phyloP scores from a whole-genome alignment of 2,797 vertebrate genomes.

The Lerista edwardsae region DNA sequence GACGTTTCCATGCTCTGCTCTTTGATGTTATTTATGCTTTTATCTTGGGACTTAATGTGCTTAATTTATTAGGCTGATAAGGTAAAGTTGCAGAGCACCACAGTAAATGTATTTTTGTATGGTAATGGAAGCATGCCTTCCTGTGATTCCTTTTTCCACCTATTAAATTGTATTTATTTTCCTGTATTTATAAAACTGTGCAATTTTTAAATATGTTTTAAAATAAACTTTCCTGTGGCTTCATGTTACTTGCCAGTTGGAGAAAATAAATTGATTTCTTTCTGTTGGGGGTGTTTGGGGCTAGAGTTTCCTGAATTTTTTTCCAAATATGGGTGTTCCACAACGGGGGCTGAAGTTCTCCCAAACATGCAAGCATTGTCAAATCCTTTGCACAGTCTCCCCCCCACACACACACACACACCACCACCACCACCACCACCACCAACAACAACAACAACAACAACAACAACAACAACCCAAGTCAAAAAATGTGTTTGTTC shows the following conservation, averaged over 20 bases:
- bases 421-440: too few species aligned
- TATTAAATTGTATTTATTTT: slow-evolving; percentile 79
- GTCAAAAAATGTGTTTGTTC: slow-evolving; percentile 57
- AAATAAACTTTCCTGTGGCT: slow-evolving; percentile 81
- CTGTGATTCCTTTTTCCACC: slow-evolving; percentile 75
- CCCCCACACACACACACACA: too few species aligned
- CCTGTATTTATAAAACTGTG: slow-evolving; percentile 75
- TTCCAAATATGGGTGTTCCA: too few species aligned
- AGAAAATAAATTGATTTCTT: slow-evolving; percentile 44
- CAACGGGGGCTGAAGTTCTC: too few species aligned
- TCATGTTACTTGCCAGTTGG: slow-evolving; percentile 67
- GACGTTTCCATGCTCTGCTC: slow-evolving; percentile 70
- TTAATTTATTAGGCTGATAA: slow-evolving; percentile 69
- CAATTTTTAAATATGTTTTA: slow-evolving; percentile 81
- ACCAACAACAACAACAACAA: too few species aligned
- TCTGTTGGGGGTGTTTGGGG: too few species aligned
- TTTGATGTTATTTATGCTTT: slow-evolving; percentile 68
- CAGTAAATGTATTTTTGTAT: slow-evolving; percentile 79
- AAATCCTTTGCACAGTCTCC: too few species aligned
- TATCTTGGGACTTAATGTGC: slow-evolving; percentile 62
- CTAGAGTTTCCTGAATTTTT: too few species aligned
- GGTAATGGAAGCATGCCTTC: slow-evolving; percentile 80
- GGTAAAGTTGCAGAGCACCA: slow-evolving; percentile 71
- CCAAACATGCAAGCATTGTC: too few species aligned
- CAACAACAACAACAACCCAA: slow-evolving; percentile 5